A percentile compares a stretch with the other conserved stretches of the same genome.
Evolutionary conservation across 2,888 invertebrate species (phyloP).

Genomic region (Sarcophaga subvicina): DNA sequence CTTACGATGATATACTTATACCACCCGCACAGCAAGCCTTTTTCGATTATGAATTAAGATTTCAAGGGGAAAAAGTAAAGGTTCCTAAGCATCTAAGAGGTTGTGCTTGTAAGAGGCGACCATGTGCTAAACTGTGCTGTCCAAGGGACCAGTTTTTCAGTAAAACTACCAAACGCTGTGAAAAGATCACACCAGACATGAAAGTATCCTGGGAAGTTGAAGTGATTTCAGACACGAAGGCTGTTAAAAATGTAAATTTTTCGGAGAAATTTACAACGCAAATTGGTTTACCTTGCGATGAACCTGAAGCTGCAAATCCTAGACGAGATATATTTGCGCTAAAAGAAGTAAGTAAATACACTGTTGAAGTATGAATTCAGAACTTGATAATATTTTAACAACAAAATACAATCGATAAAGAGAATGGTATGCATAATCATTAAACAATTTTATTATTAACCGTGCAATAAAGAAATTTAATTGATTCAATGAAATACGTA

Average conservation of each 20-base stretch:
- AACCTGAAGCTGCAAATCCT: slow-evolving; percentile 72
- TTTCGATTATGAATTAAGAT: slow-evolving; percentile 68
- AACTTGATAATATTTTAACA: no score
- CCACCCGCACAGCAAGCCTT: slow-evolving; percentile 63
- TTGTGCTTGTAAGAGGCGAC: slow-evolving; percentile 73
- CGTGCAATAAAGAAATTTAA: no score
- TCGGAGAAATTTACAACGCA: slow-evolving; percentile 45
- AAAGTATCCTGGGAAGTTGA: slow-evolving; percentile 31
- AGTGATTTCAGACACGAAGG: neutral
- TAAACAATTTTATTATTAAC: no score
- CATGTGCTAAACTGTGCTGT: slow-evolving; percentile 76
- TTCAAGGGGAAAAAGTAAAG: slow-evolving; percentile 25
- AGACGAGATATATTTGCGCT: slow-evolving; percentile 73
- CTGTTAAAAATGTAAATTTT: slow-evolving; percentile 18
- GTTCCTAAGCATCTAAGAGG: slow-evolving; percentile 72
- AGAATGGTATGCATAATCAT: no score
- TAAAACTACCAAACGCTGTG: slow-evolving; percentile 9
- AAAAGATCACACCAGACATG: slow-evolving; percentile 35
- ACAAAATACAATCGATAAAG: no score
- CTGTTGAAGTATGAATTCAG: no score
- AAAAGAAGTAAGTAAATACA: slow-evolving; percentile 71
- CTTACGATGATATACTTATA: slow-evolving; percentile 73
- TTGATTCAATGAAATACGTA: no score
- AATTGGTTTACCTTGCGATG: slow-evolving; percentile 70
- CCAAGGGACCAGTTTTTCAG: slow-evolving; percentile 41